Base-by-base conservation (phyloP, 2,888 invertebrate species). In the Parascotia fuliginaria region DNA sequence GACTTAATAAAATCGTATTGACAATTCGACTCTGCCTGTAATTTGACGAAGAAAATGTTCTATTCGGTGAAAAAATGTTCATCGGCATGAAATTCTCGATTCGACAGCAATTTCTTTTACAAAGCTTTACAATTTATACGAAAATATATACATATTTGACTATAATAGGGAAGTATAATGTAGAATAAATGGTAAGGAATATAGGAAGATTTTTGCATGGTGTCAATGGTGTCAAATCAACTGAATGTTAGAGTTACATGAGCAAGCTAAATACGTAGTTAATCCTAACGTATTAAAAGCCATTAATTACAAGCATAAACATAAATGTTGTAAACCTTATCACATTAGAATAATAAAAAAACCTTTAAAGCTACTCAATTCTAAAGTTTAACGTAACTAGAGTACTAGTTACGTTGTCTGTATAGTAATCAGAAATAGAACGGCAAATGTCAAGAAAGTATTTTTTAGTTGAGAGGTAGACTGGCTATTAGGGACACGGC, bases 401-500 rank as follows among this genome's bases (percentile, higher is more conserved):
- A n/a, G n/a, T n/a, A n/a, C n/a, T n/a, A n/a, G n/a, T n/a, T n/a
- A n/a, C n/a, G n/a, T n/a, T n/a, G n/a, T n/a, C 33, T 9, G 15
- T 9, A 19, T 11, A 6, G 0, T 2, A 3, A 1, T 19, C 36
- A 19, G 5, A 19, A 36, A 36, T 36, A 36, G 19, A n/a, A 33
- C 0, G 36, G 6, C 15, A 36, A 19, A 6, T 14, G 36, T 36
- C 15, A n/a, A n/a, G 24, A 7, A 37, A 15, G 11, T 34, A 57
- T 48, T 60, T 54, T 47, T 47, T 55, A 46, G 49, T 41, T 42
- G 43, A 27, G 55, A 48, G 49, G 44, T 42, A 37, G 31, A 39
- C 38, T 13, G 16, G 50, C 49, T 60, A 61, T 62, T 66, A 59
- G 54, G 46, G 52, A 38, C 46, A 56, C 48, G 41, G 12, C 42